Percentiles rank a stretch among this genome's conserved stretches.
These are phyloP conservation scores for Stenotaenia linearis DNA, from an alignment of 2,888 invertebrate genomes.

Conservation along the genomic window DNA sequence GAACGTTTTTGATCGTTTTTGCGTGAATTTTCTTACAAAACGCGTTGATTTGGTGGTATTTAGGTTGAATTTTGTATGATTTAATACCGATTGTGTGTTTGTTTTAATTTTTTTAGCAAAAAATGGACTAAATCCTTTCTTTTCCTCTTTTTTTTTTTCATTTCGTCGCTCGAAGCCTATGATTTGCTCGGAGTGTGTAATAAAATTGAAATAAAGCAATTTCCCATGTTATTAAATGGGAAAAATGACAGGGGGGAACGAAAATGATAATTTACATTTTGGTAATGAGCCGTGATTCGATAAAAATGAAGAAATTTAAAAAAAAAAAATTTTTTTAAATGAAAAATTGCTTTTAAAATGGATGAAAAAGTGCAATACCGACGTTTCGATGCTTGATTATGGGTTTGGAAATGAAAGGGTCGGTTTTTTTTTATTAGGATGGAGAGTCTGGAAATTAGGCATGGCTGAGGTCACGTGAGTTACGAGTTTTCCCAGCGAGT, in stretches of 20 bases:
- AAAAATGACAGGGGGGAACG: neutral
- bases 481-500: neutral
- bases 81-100: no score
- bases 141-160: neutral
- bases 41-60: no score
- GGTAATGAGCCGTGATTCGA: neutral
- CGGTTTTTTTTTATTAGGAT: no score
- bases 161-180: neutral
- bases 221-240: neutral
- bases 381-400: no score
- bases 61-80: no score
- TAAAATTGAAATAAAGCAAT: neutral
- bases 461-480: neutral
- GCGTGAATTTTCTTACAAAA: no score
- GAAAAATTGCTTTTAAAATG: no score
- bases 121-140: no score
- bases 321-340: no score
- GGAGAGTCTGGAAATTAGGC: neutral
- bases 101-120: no score
- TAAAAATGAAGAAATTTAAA: neutral
- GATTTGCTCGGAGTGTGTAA: neutral
- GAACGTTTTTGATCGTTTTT: no score
- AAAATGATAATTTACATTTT: neutral
- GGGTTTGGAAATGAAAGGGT: no score
- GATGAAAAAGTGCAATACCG: neutral